These are phyloP conservation scores for Archocentrus centrarchus DNA, from an alignment of 2,113 vertebrate species.

Conservation along the genomic window DNA sequence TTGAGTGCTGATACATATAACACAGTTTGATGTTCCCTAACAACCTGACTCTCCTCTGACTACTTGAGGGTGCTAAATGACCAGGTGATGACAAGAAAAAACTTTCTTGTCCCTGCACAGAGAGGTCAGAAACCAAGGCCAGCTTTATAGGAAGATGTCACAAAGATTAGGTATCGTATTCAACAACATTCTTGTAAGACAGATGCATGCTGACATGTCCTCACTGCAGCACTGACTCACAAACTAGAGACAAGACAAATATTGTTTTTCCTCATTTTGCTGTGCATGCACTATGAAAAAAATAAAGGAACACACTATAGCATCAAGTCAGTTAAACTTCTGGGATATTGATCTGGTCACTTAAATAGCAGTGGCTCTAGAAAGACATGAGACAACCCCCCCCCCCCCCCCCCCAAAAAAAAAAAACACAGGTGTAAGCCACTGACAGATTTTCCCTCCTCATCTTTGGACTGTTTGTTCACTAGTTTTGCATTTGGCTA, in stretches of 20 bases:
- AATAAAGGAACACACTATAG: not conserved
- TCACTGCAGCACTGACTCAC: not conserved
- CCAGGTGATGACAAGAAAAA: not conserved
- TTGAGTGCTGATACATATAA: not conserved
- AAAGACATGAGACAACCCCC: too few species aligned
- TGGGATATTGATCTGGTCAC: too few species aligned
- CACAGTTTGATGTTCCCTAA: not conserved
- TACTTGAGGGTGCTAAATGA: not conserved
- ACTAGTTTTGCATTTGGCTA: too few species aligned
- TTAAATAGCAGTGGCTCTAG: too few species aligned
- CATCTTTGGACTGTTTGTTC: too few species aligned
- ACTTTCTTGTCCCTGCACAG: not conserved
- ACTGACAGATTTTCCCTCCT: too few species aligned
- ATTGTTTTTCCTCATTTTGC: not conserved
- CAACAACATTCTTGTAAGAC: not conserved
- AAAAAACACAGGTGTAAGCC: too few species aligned
- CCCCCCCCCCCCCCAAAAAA: too few species aligned
- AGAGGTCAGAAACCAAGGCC: conserved; percentile 22
- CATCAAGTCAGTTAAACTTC: too few species aligned
- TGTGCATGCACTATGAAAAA: not conserved
- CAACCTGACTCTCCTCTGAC: not conserved
- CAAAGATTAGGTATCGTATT: conserved; percentile 12
- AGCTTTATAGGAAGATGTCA: not conserved
- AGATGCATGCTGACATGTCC: not conserved
- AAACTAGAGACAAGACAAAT: not conserved